phyloP scores from a whole-genome alignment of 1,140 invertebrate species.

The Spodoptera litura region DNA sequence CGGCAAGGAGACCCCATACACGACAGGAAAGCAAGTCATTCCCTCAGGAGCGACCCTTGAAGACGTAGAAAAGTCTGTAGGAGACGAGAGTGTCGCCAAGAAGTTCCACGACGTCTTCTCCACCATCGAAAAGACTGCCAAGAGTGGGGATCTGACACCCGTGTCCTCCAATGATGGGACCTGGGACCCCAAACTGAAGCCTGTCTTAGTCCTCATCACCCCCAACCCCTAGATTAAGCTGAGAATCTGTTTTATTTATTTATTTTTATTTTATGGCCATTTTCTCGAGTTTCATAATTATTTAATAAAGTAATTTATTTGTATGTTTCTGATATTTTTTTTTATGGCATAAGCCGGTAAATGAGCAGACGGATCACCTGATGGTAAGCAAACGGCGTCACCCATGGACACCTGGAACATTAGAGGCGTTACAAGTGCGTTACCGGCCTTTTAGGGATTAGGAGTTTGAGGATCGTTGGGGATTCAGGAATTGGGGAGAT shows the following conservation, averaged over 20 bases:
- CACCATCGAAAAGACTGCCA: constrained; percentile 68
- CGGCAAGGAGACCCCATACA: constrained; percentile 75
- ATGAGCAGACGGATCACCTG: too few relatives aligned
- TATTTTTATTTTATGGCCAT: constrained; percentile 42
- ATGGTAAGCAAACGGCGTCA: too few relatives aligned
- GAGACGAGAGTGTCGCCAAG: constrained; percentile 60
- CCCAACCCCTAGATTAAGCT: constrained; percentile 55
- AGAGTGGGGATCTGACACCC: constrained; percentile 73
- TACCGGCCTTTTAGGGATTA: too few relatives aligned
- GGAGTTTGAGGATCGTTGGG: too few relatives aligned
- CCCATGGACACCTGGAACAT: too few relatives aligned
- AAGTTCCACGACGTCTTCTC: constrained; percentile 71
- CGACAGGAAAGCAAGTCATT: constrained; percentile 74
- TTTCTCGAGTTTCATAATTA: constrained; percentile 17
- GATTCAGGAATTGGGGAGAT: too few relatives aligned
- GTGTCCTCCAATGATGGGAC: constrained; percentile 65
- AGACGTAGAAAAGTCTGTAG: constrained; percentile 66
- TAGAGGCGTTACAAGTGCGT: too few relatives aligned
- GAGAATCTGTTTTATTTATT: constrained; percentile 29
- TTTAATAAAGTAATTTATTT: constrained; percentile 21
- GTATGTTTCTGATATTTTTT: neutral
- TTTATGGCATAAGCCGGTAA: too few relatives aligned
- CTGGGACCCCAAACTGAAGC: constrained; percentile 74
- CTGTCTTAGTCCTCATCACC: constrained; percentile 74
- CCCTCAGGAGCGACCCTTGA: constrained; percentile 66